Conservation (phyloP, 2,797 vertebrate genomes). For the Merluccius polli region DNA sequence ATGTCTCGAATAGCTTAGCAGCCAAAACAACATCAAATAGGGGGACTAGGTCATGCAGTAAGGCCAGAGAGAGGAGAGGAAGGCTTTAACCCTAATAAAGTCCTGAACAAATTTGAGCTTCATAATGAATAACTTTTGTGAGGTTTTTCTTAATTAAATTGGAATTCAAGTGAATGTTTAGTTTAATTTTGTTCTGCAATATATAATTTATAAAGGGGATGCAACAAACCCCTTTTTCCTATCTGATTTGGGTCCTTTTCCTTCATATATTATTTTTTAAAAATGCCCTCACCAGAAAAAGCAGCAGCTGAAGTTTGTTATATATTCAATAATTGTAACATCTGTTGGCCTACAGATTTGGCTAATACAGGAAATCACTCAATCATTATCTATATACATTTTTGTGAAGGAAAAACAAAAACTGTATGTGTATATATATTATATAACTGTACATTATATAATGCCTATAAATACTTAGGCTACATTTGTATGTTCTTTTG, state of each 20-base stretch:
- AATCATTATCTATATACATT: too few relatives aligned
- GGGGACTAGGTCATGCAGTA: conserved; percentile 14
- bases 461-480: too few relatives aligned
- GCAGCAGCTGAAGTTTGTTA: too few relatives aligned
- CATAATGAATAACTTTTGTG: neutral
- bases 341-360: too few relatives aligned
- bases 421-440: too few relatives aligned
- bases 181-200: neutral
- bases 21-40: conserved; percentile 51
- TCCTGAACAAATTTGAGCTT: neutral
- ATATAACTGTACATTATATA: too few relatives aligned
- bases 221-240: neutral
- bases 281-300: too few relatives aligned
- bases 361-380: too few relatives aligned
- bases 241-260: neutral
- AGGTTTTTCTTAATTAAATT: neutral
- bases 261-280: too few relatives aligned
- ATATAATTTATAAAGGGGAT: neutral
- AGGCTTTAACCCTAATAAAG: neutral
- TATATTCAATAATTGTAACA: neutral
- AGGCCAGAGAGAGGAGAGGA: neutral
- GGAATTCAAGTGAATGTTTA: neutral
- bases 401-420: too few relatives aligned
- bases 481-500: too few relatives aligned
- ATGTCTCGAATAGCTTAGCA: conserved; percentile 55